Conservation (phyloP, 2,888 invertebrate genomes). For the Notocelia uddmanniana region DNA sequence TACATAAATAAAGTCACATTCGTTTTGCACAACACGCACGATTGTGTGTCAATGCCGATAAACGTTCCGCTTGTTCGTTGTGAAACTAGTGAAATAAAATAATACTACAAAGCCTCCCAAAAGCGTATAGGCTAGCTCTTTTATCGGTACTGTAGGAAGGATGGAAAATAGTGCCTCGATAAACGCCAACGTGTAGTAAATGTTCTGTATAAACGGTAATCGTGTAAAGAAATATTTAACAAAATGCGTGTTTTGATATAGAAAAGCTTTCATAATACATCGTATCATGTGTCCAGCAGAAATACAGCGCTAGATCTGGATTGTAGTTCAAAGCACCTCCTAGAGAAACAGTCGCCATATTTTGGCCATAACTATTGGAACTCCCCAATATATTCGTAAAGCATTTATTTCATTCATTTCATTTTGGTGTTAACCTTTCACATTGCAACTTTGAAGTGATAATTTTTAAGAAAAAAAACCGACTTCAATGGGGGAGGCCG, state of each 20-base stretch:
- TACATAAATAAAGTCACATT: background rate
- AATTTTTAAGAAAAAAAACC: no score
- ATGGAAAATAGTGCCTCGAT: constrained; percentile 12
- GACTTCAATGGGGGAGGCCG: no score
- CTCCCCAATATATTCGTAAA: background rate
- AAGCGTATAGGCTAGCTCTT: constrained; percentile 4
- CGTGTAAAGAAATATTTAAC: no score
- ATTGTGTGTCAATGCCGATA: background rate
- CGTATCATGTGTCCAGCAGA: no score
- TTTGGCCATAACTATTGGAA: no score
- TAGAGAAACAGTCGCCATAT: no score
- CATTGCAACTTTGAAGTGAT: no score
- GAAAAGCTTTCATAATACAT: no score
- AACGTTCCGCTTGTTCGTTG: background rate
- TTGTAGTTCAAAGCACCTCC: no score
- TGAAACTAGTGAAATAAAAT: constrained; percentile 16
- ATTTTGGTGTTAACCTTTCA: background rate
- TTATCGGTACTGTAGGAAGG: background rate
- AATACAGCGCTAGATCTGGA: no score
- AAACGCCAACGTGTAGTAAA: background rate
- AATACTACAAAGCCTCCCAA: constrained; percentile 1
- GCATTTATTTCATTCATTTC: background rate
- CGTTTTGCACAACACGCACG: background rate
- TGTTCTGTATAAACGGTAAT: no score
- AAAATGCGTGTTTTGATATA: no score